Base-by-base conservation (phyloP, 1,140 invertebrate species). In the Tachypleus tridentatus region DNA sequence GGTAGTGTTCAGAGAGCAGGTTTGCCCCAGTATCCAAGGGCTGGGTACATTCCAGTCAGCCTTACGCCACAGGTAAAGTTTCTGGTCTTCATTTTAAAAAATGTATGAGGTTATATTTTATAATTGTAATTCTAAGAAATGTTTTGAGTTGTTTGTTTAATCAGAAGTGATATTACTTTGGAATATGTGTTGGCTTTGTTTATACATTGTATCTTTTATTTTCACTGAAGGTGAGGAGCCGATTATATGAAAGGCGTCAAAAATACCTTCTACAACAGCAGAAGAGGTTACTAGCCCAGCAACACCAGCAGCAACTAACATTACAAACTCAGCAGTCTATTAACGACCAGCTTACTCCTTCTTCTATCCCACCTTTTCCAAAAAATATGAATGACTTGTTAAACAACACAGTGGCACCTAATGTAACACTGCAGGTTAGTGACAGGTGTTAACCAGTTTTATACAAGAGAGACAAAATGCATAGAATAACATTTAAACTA, bases 341-440 rank as follows among this genome's bases (percentile, higher is more conserved):
- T 61, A 80, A 79, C 56, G 72, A 75, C 65, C 79, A 84, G 75
- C 80, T 85, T 66, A 79, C 80, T 67, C 77, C 82, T 51, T 59
- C 66, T 64, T 61, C 76, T 74, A 80, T 87, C 71, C 77, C 82
- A 52, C 63, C 67, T 62, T 65, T 75, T 74, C 80, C 87, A 70
- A 85, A 87, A 62, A 89, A 86, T 74, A 87, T 90, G 68, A 84
- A 86, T 74, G 87, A 84, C 64, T 77, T 91, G 70, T 78, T 91
- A 67, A 90, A 89, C 74, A 86, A 84, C 72, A 84, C 84, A n/a
- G 86, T 87, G 66, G 87, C 87, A 47, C 87, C 86, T 6, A 91
- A 91, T 77, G 88, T 91, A 6, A 85, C 87, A 49, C 74, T 85
- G 67, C 83, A 83, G 79, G 83, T 84, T 72, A 11, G 57, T 29